Evolutionary conservation across 2,113 vertebrate genomes (phyloP), one percentile per base, ranked within the genome.

Genomic region (Podarcis cretensis): DNA sequence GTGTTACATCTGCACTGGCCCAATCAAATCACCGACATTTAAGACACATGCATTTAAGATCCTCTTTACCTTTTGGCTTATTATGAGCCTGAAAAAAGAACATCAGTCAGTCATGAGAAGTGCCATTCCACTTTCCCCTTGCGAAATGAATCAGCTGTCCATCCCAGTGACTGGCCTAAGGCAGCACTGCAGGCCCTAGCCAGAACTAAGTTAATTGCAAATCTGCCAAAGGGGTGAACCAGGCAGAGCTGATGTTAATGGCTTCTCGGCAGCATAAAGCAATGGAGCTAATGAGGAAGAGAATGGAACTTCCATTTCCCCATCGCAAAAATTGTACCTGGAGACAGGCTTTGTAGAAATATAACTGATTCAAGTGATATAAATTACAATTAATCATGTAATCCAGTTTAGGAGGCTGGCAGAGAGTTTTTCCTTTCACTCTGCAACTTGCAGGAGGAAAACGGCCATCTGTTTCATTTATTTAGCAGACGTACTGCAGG

Each of bases 391-490:
- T 1, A 20, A 75, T 43, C 88, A 48, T 27, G 10, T 0, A 0
- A 21, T 8, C 84, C 1, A n/a, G 5, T 35, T 86, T 80, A 77
- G 68, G 54, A 73, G 0, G 25, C 63, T 57, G 32, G 6, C 40
- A 30, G 7, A 20, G 20, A 30, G 4, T 3, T 30, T 80, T 81
- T 1, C 40, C 65, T 32, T 86, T n/a, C 57, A n/a, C 63, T 89
- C 0, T 0, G 48, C 20, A 83, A 81, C 83, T 59, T 2, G 69
- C 86, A 3, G 59, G 4, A 0, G 0, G 54, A 30, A 18, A 3
- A 10, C n/a, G 32, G 43, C 4, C 37, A 77, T n/a, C 32, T 89
- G 81, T 40, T 32, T 78, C 23, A n/a, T 48, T 40, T 57, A 78
- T 89, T 83, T 40, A 78, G 23, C 81, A 78, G 74, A 78, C 78